These are phyloP conservation scores for Megastigmus dorsalis DNA, from an alignment of 2,888 invertebrate genomes.

Conservation along the genomic window DNA sequence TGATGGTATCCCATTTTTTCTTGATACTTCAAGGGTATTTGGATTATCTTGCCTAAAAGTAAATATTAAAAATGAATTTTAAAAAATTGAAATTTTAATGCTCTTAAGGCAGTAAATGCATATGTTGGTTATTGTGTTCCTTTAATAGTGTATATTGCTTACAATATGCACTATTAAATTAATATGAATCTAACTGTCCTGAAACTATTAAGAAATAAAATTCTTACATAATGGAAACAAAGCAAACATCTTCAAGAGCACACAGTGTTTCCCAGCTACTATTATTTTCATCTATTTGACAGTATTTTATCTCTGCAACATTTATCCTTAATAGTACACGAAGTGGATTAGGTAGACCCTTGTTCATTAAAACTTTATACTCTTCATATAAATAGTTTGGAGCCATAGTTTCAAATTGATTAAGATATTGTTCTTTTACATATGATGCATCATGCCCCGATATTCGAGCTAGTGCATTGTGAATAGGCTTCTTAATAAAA, in stretches of 20 bases:
- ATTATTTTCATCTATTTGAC: constrained; percentile 59
- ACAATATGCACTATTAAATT: no score
- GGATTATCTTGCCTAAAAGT: constrained; percentile 77
- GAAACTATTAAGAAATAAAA: no score
- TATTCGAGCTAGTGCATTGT: constrained; percentile 79
- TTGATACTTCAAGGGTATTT: constrained; percentile 85
- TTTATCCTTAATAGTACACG: constrained; percentile 78
- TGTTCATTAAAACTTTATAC: constrained; percentile 81
- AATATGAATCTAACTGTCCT: no score
- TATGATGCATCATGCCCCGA: constrained; percentile 81
- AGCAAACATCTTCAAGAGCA: constrained; percentile 88
- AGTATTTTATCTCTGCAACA: constrained; percentile 68
- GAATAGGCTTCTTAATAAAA: constrained; percentile 86
- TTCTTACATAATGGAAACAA: constrained; percentile 81
- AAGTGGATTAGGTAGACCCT: constrained; percentile 79
- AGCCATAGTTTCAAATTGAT: constrained; percentile 86
- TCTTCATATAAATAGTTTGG: constrained; percentile 89
- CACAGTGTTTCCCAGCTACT: constrained; percentile 76
- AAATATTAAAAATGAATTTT: not conserved
- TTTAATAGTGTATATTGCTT: no score
- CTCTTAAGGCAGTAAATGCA: no score
- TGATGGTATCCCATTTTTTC: constrained; percentile 85
- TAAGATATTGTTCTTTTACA: constrained; percentile 87
- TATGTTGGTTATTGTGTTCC: no score
- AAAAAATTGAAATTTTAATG: no score